These are phyloP conservation scores for Hedya salicella DNA, from an alignment of 2,888 invertebrate genomes.

Conservation along the genomic window DNA sequence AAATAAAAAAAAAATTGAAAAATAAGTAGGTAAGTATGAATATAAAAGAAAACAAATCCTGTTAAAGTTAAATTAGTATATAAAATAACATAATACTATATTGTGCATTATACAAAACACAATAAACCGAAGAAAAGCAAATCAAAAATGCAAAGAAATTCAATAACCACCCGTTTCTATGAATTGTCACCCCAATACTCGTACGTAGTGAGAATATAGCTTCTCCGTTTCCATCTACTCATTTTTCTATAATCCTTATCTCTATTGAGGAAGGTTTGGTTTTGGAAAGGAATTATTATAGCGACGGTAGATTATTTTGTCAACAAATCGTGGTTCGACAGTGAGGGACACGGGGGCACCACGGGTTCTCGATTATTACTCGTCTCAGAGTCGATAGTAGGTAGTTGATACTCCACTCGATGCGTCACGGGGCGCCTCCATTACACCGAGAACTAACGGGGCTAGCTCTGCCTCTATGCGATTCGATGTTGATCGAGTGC, in stretches of 20 bases:
- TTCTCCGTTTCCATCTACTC: slow-evolving; percentile 36
- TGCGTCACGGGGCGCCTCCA: slow-evolving; percentile 74
- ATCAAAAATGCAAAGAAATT: slow-evolving; percentile 81
- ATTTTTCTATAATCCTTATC: slow-evolving; percentile 47
- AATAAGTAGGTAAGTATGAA: too few relatives aligned
- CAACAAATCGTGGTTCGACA: slow-evolving; percentile 80
- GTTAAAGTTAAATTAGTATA: too few relatives aligned
- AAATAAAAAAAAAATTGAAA: too few relatives aligned
- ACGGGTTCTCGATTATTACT: slow-evolving; percentile 37
- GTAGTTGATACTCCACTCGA: slow-evolving; percentile 76
- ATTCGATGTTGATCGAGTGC: slow-evolving; percentile 61
- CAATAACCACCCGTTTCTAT: slow-evolving; percentile 79
- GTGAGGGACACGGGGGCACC: slow-evolving; percentile 49
- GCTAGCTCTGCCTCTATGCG: slow-evolving; percentile 60
- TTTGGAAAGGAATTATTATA: slow-evolving; percentile 49
- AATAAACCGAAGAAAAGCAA: slow-evolving; percentile 70
- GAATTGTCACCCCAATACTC: slow-evolving; percentile 78
- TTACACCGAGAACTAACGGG: slow-evolving; percentile 59
- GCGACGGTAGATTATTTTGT: slow-evolving; percentile 50
- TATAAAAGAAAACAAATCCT: neutral
- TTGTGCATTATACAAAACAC: too few relatives aligned
- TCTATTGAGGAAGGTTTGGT: slow-evolving; percentile 51
- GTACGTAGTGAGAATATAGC: slow-evolving; percentile 57
- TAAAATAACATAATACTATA: too few relatives aligned
- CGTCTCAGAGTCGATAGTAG: slow-evolving; percentile 52